These are phyloP conservation scores for Nudaria mundana DNA, from an alignment of 2,888 invertebrate genomes.

Conservation along the genomic window DNA sequence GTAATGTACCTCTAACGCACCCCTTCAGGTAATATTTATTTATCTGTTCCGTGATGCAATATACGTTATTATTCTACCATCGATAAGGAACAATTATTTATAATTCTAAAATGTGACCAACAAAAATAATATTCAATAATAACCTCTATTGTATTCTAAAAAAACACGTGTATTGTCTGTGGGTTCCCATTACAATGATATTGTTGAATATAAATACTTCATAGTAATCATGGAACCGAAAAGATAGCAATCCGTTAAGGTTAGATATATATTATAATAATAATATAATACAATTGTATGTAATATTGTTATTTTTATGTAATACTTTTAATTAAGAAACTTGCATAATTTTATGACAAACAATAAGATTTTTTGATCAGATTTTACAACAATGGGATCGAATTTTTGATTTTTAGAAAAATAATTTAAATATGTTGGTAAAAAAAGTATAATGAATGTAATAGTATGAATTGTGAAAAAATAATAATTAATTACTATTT, in stretches of 20 bases:
- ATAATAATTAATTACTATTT: too few relatives aligned
- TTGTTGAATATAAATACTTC: conserved; percentile 5
- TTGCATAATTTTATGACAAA: conserved; percentile 6
- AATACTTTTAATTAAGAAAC: conserved; percentile 5
- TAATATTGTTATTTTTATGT: conserved; percentile 8
- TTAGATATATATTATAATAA: conserved; percentile 13
- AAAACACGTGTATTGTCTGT: conserved; percentile 17
- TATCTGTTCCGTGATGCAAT: too few relatives aligned
- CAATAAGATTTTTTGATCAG: conserved; percentile 1
- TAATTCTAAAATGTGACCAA: conserved; percentile 11
- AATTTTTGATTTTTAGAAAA: neutral
- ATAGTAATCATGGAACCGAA: conserved; percentile 20
- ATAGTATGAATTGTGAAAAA: too few relatives aligned
- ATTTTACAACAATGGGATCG: conserved; percentile 2
- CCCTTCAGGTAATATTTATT: too few relatives aligned
- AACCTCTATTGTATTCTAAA: conserved; percentile 7
- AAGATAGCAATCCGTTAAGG: conserved; percentile 25
- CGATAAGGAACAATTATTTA: conserved; percentile 19
- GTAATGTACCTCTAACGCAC: too few relatives aligned
- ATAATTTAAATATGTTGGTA: neutral
- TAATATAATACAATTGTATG: conserved; percentile 13
- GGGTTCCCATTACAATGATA: conserved; percentile 21
- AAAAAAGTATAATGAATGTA: neutral
- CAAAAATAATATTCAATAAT: conserved; percentile 16
- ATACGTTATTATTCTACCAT: conserved; percentile 10